These are phyloP conservation scores for Orientallactaga sibirica DNA, from an alignment of 2,797 vertebrate genomes.

Conservation along the genomic window DNA sequence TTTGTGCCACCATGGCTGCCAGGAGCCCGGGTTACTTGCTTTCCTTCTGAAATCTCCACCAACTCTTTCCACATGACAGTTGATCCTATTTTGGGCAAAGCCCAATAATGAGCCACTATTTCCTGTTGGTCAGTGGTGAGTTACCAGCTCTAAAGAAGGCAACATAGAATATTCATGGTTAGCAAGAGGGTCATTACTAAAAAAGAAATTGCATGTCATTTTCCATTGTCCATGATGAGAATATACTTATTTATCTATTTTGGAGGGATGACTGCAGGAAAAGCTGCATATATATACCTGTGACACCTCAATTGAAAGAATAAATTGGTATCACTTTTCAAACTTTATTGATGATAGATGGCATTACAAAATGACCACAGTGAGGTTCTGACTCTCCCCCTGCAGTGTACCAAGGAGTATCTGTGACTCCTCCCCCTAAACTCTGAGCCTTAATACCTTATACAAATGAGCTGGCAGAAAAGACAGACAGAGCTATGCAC, in stretches of 20 bases:
- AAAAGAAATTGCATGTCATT: not conserved
- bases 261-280: not conserved
- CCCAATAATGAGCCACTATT: slow-evolving; percentile 76
- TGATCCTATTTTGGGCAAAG: slow-evolving; percentile 76
- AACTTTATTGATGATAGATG: not conserved
- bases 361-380: not conserved
- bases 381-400: too few species aligned
- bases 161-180: not conserved
- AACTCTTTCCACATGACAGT: slow-evolving; percentile 70
- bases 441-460: not conserved
- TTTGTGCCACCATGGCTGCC: slow-evolving; percentile 76
- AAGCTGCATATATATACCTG: not conserved
- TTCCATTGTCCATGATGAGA: not conserved
- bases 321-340: not conserved
- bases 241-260: not conserved
- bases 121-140: slow-evolving; percentile 30
- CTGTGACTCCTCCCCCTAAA: not conserved
- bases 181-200: not conserved
- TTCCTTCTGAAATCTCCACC: slow-evolving; percentile 81
- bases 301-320: not conserved
- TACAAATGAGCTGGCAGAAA: not conserved
- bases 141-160: not conserved
- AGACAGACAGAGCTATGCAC: not conserved
- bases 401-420: not conserved
- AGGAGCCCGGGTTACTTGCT: slow-evolving; percentile 73